Base-by-base conservation (phyloP, 2,888 invertebrate species). In the Endotricha flammealis region DNA sequence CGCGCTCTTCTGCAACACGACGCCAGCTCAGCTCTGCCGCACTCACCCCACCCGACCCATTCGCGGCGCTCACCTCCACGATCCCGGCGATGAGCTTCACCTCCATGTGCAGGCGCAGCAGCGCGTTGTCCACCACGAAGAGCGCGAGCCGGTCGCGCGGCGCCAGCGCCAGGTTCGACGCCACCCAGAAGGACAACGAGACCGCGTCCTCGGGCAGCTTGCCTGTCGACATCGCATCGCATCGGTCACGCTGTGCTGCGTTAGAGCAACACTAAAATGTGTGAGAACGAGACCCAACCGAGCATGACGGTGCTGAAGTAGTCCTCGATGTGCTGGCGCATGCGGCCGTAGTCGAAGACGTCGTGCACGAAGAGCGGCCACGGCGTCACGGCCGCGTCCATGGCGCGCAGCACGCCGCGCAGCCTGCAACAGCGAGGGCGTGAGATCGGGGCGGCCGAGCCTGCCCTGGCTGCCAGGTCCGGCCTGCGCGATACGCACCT, bases 111-210 rank as follows among this genome's bases (percentile, higher is more conserved):
- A 87, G 72, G 4, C 87, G 68, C 53, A 70, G 64, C 60, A 79
- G 66, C 46, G 76, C 80, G 66, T 67, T 61, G 64, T 82, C 82
- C 4, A 64, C 70, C 9, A 39, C 49, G 63, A 86, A 70, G 33
- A 86, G 69, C 50, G 72, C 67, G 6, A 77, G 66, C 0, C 81
- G 67, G 60, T 78, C 83, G 44, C 71, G 66, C 49, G 55, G 42
- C 38, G 71, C 36, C 55, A 82, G 68, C 58, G 76, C 49, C 63
- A 86, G 60, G 71, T 86, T 83, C 25, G 77, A 73, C 36, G 82
- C 81, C 62, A 71, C 76, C 83, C 83, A 86, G 70, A 77, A 87
- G 44, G 87, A 87, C 56, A 87, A 71, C 60, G 79, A 58, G 57
- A 80, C 71, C 43, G 75, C 54, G 36, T 81, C 83, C 48, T 42